Base-by-base conservation (phyloP, 2,888 invertebrate genomes). In the Mythimna lalbum region DNA sequence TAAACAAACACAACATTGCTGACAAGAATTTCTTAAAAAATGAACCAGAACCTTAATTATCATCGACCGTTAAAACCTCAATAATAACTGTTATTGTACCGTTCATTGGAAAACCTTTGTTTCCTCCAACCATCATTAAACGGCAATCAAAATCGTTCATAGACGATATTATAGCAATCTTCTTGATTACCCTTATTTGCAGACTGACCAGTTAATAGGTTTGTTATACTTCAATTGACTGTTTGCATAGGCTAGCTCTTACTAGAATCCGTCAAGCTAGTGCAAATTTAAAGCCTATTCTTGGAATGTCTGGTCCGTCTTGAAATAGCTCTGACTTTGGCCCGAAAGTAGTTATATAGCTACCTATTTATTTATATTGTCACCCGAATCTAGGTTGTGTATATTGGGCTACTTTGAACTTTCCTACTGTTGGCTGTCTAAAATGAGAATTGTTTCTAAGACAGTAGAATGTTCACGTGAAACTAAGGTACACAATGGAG, bases 131-230 rank as follows among this genome's bases (percentile, higher is more conserved):
- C 31, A 12, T 23, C 53, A 81, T 82, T 83, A 81, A 55, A 56
- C 23, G 33, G 36, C 53, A 59, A 65, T 75, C 62, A 36, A 79
- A 85, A 81, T 69, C 56, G 53, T 69, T 62, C 72, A 73, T 83
- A 75, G 78, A 75, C 73, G n/a, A 80, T 81, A 82, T 82, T 82
- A 82, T 61, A 79, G 81, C 75, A 86, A 88, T 88, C 82, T 83
- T 77, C 56, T 75, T 84, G 84, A 89, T 87, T 74, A 81, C 80
- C 80, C 76, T 76, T 81, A 86, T 84, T 85, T 84, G 73, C 71
- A 53, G 64, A 27, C 27, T 3, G 27, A 49, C 64, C 36, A 73
- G 74, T 73, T 86, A 87, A 87, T 82, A 76, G 80, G 85, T 85
- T 82, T 84, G 82, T 83, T 87, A 85, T 86, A 49, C 65, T 74